phyloP scores from a whole-genome alignment of 2,113 vertebrate species.

The Cygnus atratus region DNA sequence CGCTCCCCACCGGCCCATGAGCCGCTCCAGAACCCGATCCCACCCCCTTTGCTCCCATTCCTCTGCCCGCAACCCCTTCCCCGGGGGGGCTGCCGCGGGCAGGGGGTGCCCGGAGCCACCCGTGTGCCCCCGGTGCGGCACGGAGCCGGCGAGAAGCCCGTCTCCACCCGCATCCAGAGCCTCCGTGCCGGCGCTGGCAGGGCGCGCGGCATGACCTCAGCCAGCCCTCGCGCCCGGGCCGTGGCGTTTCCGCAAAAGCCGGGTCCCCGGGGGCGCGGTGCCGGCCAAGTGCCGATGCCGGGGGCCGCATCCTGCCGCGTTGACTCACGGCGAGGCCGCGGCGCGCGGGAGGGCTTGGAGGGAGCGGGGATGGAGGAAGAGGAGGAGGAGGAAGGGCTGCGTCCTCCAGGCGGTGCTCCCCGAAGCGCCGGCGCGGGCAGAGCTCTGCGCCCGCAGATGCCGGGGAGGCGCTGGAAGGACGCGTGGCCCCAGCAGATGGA shows the following conservation, averaged over 20 bases:
- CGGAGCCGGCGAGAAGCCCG: accelerated
- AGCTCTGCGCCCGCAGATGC: too few species aligned
- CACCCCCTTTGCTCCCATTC: accelerated
- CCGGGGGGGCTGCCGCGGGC: accelerated
- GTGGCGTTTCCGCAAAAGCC: neutral
- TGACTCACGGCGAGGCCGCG: neutral
- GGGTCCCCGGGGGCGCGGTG: neutral
- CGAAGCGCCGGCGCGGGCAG: too few species aligned
- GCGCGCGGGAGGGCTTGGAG: neutral
- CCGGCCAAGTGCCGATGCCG: neutral
- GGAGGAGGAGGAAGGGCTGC: neutral
- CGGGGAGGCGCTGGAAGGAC: neutral
- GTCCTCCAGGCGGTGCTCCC: neutral
- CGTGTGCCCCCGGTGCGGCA: accelerated
- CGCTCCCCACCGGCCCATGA: neutral
- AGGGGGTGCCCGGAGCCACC: neutral
- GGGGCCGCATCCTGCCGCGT: neutral
- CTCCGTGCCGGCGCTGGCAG: neutral
- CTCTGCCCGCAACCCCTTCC: neutral
- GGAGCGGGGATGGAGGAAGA: neutral
- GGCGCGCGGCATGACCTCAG: neutral
- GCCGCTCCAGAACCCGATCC: neutral
- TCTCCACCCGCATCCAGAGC: neutral
- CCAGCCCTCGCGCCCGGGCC: neutral
- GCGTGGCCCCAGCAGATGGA: neutral